Percentiles rank a stretch among this genome's conserved stretches.
phyloP scores from a whole-genome alignment of 2,797 vertebrate species.

The Heteromormyrus szaboi region DNA sequence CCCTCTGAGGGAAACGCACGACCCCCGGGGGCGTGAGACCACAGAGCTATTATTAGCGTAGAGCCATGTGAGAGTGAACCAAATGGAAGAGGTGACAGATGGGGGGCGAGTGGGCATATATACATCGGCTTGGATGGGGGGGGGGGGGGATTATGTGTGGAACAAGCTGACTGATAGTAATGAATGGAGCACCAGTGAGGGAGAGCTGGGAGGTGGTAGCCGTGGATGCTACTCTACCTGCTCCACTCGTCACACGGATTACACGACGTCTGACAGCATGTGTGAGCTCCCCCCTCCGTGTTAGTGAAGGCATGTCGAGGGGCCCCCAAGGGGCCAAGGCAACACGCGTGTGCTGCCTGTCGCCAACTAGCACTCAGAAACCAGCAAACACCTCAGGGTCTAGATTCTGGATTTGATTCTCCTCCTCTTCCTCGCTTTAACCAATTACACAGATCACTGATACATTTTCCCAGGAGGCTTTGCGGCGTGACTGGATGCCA shows the following conservation, averaged over 20 bases:
- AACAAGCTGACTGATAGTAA: background rate
- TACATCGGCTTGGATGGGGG: background rate
- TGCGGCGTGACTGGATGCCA: background rate
- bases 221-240: no score
- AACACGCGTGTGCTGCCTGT: background rate
- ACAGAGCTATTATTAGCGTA: constrained; percentile 57
- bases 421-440: background rate
- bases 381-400: background rate
- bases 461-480: background rate
- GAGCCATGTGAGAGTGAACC: constrained; percentile 47
- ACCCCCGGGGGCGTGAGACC: constrained; percentile 39
- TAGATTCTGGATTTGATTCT: background rate
- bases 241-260: background rate
- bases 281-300: background rate
- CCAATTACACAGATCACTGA: background rate
- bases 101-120: constrained; percentile 27
- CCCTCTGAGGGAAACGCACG: constrained; percentile 56
- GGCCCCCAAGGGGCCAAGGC: background rate
- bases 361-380: background rate
- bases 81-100: constrained; percentile 49
- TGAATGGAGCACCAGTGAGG: background rate
- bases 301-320: background rate
- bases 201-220: background rate
- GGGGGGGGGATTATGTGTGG: background rate
- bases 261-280: background rate